These are phyloP conservation scores for Molothrus ater DNA, from an alignment of 2,797 vertebrate genomes.

Conservation along the genomic window DNA sequence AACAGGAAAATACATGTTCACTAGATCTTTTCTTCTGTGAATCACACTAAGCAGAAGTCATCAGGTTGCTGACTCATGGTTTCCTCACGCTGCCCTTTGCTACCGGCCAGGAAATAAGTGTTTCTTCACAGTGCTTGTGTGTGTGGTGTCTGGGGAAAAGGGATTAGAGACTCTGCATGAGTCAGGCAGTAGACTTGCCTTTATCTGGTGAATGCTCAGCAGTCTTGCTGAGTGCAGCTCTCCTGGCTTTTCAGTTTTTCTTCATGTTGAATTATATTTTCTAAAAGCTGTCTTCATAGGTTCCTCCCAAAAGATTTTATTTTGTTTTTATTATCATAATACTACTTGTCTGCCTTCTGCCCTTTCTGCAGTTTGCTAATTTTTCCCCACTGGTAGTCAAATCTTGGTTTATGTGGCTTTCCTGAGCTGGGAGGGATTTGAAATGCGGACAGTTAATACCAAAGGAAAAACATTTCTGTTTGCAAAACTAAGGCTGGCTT, in stretches of 20 bases:
- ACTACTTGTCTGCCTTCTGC: background rate
- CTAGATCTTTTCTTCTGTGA: background rate
- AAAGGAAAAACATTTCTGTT: background rate
- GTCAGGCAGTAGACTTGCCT: background rate
- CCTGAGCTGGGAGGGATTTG: background rate
- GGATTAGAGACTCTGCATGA: background rate
- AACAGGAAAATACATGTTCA: background rate
- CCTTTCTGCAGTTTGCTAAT: background rate
- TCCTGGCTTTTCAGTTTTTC: background rate
- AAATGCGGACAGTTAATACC: background rate
- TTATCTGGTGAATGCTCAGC: background rate
- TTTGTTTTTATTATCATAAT: background rate
- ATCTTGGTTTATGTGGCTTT: slow-evolving; percentile 32
- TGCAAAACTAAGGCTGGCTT: slow-evolving; percentile 2
- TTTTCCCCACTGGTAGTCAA: background rate
- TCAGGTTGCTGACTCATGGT: slow-evolving; percentile 17
- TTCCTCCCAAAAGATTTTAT: background rate
- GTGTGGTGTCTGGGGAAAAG: background rate
- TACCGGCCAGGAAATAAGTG: slow-evolving; percentile 21
- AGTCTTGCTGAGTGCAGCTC: background rate
- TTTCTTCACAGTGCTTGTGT: background rate
- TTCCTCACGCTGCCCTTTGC: slow-evolving; percentile 39
- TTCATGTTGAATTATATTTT: background rate
- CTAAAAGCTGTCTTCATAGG: background rate
- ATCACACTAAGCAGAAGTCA: background rate